A percentile compares a stretch with the other conserved stretches of the same genome.
phyloP scores from a whole-genome alignment of 2,113 vertebrate species.

The Pygoscelis antarcticus region DNA sequence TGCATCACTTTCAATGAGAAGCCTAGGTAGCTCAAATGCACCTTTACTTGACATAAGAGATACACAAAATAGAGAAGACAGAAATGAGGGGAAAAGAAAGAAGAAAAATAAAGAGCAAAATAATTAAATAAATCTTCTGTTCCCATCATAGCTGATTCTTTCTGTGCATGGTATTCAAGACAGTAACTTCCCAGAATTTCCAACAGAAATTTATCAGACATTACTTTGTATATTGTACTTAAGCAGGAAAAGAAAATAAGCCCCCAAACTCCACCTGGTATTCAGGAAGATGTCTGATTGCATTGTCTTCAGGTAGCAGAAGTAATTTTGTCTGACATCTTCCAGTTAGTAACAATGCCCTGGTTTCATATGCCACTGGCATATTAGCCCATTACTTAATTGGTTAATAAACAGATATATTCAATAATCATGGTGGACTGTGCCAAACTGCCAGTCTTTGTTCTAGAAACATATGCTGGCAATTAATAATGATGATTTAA shows the following conservation, averaged over 20 bases:
- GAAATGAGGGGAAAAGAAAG: neutral
- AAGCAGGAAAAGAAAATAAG: neutral
- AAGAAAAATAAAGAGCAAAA: neutral
- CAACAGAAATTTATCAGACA: neutral
- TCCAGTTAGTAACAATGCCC: neutral
- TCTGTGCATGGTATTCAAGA: neutral
- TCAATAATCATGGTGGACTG: neutral
- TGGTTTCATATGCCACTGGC: neutral
- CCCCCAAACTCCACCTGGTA: neutral
- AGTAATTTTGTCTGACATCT: neutral
- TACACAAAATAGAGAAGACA: neutral
- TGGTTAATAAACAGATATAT: constrained; percentile 24
- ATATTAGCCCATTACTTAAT: neutral
- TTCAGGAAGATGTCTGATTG: neutral
- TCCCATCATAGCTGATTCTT: neutral
- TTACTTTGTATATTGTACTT: neutral
- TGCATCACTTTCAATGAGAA: neutral
- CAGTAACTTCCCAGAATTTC: neutral
- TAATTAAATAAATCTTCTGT: neutral
- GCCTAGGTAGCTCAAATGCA: neutral
- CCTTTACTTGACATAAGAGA: neutral
- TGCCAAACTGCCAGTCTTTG: constrained; percentile 24
- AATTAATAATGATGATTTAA: constrained; percentile 21
- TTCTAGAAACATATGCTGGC: neutral
- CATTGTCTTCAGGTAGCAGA: neutral